Percentiles rank a stretch among this genome's conserved stretches.
Conservation (phyloP, 2,888 invertebrate species). For the Ceramica pisi region DNA sequence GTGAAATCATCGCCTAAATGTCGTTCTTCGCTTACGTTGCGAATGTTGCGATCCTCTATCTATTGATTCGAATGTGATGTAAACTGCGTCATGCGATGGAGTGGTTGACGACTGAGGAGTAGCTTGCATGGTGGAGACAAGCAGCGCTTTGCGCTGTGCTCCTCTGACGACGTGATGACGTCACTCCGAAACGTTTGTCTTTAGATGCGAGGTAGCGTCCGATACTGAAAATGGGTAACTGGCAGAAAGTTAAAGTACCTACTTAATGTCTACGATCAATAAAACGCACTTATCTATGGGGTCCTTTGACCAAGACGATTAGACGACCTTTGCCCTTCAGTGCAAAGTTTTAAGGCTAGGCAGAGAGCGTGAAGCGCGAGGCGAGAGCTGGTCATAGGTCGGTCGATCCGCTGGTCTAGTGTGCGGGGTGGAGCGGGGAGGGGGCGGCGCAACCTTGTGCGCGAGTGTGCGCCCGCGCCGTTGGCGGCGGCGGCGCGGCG, state of each 20-base stretch:
- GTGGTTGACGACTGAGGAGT: not conserved
- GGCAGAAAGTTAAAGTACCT: not conserved
- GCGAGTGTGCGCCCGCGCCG: conserved; percentile 26
- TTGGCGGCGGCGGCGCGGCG: conserved; percentile 34
- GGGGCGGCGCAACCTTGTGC: conserved; percentile 13
- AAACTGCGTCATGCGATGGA: not conserved
- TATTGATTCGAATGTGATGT: not conserved
- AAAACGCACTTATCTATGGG: too few relatives aligned
- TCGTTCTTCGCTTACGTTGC: not conserved
- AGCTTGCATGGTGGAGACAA: too few relatives aligned
- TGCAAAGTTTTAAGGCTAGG: not conserved
- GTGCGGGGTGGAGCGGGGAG: not conserved
- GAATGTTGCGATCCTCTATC: not conserved
- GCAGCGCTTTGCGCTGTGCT: not conserved
- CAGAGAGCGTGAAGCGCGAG: not conserved
- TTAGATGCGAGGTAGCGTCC: not conserved
- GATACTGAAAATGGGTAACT: not conserved
- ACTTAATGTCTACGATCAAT: not conserved
- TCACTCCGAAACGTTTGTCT: not conserved
- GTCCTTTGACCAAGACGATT: not conserved
- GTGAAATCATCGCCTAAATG: not conserved
- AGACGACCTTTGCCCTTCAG: not conserved
- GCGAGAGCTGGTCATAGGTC: conserved; percentile 18
- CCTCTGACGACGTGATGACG: not conserved
- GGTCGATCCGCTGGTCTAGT: conserved; percentile 17